Conservation (phyloP, 1,140 invertebrate species). For the Cotesia vestalis region DNA sequence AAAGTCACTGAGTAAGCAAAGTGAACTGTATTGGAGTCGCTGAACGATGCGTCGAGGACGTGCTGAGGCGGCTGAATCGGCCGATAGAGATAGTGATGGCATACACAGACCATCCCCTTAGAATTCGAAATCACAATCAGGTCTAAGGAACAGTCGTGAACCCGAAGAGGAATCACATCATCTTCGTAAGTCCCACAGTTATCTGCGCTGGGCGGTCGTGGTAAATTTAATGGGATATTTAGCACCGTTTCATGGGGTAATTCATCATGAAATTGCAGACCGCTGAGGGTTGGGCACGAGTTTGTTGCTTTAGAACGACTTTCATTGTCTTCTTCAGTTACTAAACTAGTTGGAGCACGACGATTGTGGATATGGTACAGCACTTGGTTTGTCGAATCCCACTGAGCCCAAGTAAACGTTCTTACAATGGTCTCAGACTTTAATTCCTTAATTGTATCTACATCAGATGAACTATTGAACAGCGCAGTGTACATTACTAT, state of each 20-base stretch:
- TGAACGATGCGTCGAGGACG: slow-evolving; percentile 65
- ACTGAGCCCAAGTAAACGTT: slow-evolving; percentile 83
- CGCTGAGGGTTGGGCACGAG: slow-evolving; percentile 76
- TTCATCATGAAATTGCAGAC: slow-evolving; percentile 84
- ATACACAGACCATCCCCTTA: slow-evolving; percentile 80
- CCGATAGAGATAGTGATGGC: slow-evolving; percentile 86
- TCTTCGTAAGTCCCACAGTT: slow-evolving; percentile 78
- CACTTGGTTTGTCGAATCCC: slow-evolving; percentile 79
- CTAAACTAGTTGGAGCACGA: slow-evolving; percentile 72
- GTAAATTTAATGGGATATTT: slow-evolving; percentile 84
- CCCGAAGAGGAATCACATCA: slow-evolving; percentile 77
- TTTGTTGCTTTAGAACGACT: slow-evolving; percentile 65
- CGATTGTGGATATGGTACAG: slow-evolving; percentile 83
- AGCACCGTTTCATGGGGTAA: slow-evolving; percentile 85
- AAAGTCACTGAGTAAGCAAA: slow-evolving; percentile 85
- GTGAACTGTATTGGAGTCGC: slow-evolving; percentile 74
- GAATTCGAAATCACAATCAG: slow-evolving; percentile 79
- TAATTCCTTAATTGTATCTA: slow-evolving; percentile 53
- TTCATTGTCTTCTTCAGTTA: slow-evolving; percentile 73
- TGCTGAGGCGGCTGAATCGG: slow-evolving; percentile 71
- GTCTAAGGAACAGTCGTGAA: slow-evolving; percentile 83
- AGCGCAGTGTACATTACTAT: slow-evolving; percentile 58
- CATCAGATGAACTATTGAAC: slow-evolving; percentile 43
- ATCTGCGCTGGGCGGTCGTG: slow-evolving; percentile 71
- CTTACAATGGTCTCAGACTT: slow-evolving; percentile 74